Evolutionary conservation across 1,140 invertebrate species (phyloP).

Genomic region (Acyrthosiphon pisum): DNA sequence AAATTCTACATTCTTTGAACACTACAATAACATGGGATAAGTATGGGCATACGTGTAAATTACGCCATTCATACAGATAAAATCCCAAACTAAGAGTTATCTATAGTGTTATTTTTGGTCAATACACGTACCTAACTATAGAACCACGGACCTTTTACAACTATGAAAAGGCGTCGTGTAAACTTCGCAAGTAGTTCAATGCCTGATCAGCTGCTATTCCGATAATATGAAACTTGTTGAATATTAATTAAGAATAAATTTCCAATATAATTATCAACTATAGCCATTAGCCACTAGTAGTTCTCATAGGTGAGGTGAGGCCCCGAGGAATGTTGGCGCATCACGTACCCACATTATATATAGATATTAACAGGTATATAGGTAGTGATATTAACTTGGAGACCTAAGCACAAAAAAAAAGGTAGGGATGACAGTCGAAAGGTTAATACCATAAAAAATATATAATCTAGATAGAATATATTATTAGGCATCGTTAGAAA

Average conservation of each 20-base stretch:
- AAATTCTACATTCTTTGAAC: neutral
- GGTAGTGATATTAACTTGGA: neutral
- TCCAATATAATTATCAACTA: neutral
- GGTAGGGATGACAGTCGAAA: neutral
- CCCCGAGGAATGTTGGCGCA: neutral
- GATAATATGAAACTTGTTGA: neutral
- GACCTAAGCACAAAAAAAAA: neutral
- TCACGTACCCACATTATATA: neutral
- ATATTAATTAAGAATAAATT: constrained; percentile 20
- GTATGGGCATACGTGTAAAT: neutral
- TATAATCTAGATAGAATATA: neutral
- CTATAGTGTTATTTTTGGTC: neutral
- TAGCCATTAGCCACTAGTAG: neutral
- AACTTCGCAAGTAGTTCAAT: neutral
- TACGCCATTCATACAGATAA: neutral
- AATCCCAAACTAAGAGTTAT: neutral
- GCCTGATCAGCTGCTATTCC: neutral
- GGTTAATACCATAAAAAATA: neutral
- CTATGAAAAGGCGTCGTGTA: neutral
- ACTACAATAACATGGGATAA: neutral
- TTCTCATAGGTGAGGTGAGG: neutral
- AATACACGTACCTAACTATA: neutral
- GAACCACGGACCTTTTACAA: neutral
- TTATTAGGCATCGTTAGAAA: neutral
- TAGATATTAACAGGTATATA: neutral